A percentile compares a stretch with the other conserved stretches of the same genome.
Conservation (phyloP, 1,140 invertebrate species). For the Bathynomus jamesi region DNA sequence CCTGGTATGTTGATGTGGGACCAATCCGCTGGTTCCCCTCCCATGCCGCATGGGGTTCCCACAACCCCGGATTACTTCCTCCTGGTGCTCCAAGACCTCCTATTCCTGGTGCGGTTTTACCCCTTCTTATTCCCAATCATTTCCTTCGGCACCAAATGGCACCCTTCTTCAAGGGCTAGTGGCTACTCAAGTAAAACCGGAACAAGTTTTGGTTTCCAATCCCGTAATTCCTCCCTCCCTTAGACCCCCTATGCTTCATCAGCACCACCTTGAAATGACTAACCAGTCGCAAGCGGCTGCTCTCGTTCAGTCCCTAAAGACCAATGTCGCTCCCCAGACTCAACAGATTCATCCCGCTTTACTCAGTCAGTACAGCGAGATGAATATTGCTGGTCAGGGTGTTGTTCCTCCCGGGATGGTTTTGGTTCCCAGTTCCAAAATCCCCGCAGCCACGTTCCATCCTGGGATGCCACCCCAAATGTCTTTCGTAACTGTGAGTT, state of each 20-base stretch:
- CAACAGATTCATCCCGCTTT: conserved; percentile 15
- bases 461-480: conserved; percentile 21
- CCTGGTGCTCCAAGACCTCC: conserved; percentile 46
- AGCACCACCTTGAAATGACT: conserved; percentile 14
- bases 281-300: conserved; percentile 31
- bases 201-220: conserved; percentile 16
- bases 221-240: conserved; percentile 14
- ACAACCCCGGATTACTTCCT: conserved; percentile 43
- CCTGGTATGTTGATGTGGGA: conserved; percentile 66
- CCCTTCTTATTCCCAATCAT: conserved; percentile 42
- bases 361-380: conserved; percentile 23
- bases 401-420: conserved; percentile 9
- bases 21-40: conserved; percentile 42
- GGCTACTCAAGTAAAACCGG: conserved; percentile 38
- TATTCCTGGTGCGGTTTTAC: conserved; percentile 45
- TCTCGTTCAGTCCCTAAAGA: conserved; percentile 16
- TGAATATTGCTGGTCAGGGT: conserved; percentile 14
- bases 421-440: conserved; percentile 10
- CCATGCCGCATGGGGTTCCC: conserved; percentile 41
- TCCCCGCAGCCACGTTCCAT: conserved; percentile 7
- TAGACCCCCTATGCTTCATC: conserved; percentile 24
- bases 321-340: conserved; percentile 4
- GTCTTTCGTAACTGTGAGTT: conserved; percentile 36
- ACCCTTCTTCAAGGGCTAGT: conserved; percentile 41
- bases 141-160: conserved; percentile 41